Evolutionary conservation across 2,888 invertebrate species (phyloP).

Genomic region (Platycheirus rosarum): DNA sequence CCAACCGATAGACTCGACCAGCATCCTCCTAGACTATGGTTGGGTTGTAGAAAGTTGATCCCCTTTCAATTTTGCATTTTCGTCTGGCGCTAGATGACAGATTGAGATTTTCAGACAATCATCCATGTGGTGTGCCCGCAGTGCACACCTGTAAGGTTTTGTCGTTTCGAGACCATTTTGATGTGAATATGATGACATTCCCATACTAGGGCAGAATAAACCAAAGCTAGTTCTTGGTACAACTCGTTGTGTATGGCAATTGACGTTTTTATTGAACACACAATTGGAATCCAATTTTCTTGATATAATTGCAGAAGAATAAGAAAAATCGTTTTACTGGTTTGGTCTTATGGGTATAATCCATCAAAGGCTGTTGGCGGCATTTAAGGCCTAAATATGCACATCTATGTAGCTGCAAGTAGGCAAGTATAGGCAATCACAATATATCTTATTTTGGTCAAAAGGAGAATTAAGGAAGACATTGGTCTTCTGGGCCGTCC

Average conservation of each 20-base stretch:
- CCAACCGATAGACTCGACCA: conserved; percentile 49
- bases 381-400: conserved; percentile 61
- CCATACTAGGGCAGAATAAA: conserved; percentile 19
- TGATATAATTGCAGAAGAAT: neutral
- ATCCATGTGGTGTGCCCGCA: conserved; percentile 36
- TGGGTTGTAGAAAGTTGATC: conserved; percentile 28
- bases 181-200: conserved; percentile 46
- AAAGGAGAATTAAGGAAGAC: conserved; percentile 1
- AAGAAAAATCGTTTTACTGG: conserved; percentile 54
- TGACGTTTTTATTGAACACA: conserved; percentile 68
- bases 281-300: conserved; percentile 43
- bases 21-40: conserved; percentile 9
- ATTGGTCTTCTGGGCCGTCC: too few relatives aligned
- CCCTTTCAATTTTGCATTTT: conserved; percentile 27
- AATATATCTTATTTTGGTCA: conserved; percentile 49
- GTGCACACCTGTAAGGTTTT: conserved; percentile 27
- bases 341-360: conserved; percentile 34
- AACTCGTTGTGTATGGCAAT: conserved; percentile 62
- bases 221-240: conserved; percentile 58
- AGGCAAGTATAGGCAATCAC: conserved; percentile 39
- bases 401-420: conserved; percentile 30
- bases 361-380: conserved; percentile 64
- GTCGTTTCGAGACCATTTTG: conserved; percentile 28
- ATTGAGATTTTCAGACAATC: conserved; percentile 52
- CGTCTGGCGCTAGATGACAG: conserved; percentile 49